These are phyloP conservation scores for Lepas anatifera DNA, from an alignment of 2,888 invertebrate species.

Conservation along the genomic window DNA sequence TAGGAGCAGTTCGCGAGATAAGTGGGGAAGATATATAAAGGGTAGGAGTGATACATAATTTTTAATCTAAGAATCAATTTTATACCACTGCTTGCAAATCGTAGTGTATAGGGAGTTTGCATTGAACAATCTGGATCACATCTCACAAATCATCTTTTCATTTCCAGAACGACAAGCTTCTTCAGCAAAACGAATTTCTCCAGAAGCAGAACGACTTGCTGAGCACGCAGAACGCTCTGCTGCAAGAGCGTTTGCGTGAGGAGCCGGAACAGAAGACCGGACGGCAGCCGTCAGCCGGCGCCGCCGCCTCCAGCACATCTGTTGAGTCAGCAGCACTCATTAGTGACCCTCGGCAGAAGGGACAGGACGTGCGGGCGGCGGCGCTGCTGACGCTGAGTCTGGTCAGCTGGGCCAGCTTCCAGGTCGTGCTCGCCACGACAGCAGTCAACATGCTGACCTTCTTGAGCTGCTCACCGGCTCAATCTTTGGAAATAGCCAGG, in stretches of 20 bases:
- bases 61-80: too few relatives aligned
- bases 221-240: not conserved
- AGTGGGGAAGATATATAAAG: too few relatives aligned
- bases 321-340: slow-evolving; percentile 13
- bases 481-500: not conserved
- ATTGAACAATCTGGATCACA: too few relatives aligned
- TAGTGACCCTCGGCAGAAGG: slow-evolving; percentile 13
- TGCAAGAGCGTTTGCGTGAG: not conserved
- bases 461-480: not conserved
- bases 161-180: not conserved
- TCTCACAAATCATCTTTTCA: too few relatives aligned
- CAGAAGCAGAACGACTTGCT: not conserved
- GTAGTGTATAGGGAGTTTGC: too few relatives aligned
- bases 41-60: too few relatives aligned
- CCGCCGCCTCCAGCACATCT: not conserved
- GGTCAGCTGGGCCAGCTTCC: slow-evolving; percentile 10
- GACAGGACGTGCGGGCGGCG: not conserved
- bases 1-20: too few relatives aligned
- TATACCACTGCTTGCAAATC: too few relatives aligned
- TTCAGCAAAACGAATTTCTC: not conserved
- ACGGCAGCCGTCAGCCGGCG: not conserved
- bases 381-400: slow-evolving; percentile 2
- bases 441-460: not conserved
- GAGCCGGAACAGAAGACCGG: not conserved
- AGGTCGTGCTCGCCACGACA: not conserved